Conservation (phyloP, 2,113 vertebrate genomes). For the Mobula hypostoma region DNA sequence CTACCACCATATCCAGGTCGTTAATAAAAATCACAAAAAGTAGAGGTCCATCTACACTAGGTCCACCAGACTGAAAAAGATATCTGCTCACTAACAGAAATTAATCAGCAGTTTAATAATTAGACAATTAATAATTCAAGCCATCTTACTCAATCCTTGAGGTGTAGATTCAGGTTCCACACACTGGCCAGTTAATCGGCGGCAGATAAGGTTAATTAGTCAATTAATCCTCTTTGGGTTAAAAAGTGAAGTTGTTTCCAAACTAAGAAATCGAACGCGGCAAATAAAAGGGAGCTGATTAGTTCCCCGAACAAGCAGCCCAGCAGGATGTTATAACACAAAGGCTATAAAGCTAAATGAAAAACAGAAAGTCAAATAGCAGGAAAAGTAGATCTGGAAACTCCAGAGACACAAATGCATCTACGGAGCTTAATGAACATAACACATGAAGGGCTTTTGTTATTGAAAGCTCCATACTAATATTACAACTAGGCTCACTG, state of each 20-base stretch:
- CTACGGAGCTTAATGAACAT: background rate
- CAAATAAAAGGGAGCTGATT: background rate
- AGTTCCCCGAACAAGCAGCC: background rate
- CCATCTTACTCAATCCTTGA: background rate
- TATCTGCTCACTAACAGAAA: too few relatives aligned
- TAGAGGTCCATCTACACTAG: too few relatives aligned
- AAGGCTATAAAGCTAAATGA: background rate
- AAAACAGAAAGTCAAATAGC: background rate
- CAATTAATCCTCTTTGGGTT: background rate
- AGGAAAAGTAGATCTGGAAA: background rate
- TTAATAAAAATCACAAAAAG: too few relatives aligned
- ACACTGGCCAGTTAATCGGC: background rate
- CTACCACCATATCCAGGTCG: too few relatives aligned
- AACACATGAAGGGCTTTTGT: background rate
- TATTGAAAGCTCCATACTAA: background rate
- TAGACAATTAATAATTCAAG: background rate
- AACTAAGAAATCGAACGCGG: background rate
- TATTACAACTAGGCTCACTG: background rate
- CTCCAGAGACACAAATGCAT: background rate
- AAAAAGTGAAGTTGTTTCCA: background rate
- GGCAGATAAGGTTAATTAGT: background rate
- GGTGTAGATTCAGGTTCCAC: background rate
- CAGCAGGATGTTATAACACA: background rate
- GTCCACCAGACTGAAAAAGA: too few relatives aligned
- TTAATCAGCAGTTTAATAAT: too few relatives aligned